Evolutionary conservation across 2,888 invertebrate species (phyloP), one percentile per base, ranked within the genome.

Genomic region (Chrysopilus asiliformis): DNA sequence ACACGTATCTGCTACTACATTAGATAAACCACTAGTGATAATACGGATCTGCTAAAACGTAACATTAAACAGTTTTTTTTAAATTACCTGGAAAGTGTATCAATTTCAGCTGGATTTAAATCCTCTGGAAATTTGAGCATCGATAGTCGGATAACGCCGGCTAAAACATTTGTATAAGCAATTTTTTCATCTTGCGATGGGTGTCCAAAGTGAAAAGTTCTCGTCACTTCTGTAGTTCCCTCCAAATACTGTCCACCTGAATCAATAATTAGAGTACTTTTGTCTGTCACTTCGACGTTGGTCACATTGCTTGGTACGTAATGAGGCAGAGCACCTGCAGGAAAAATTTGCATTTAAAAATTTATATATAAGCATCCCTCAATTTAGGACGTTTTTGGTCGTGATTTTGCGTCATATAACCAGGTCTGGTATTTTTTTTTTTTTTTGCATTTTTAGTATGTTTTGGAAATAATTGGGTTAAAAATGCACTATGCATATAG

Each of bases 241-340:
- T 91, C 90, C 73, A 68, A 71, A 63, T 94, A 97, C 59, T 97
- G 97, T 34, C 87, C 94, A 12, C 97, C 98, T 2, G 94, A 93
- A 54, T 94, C 94, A 47, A 94, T 74, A 18, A 97, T 75, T 41
- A 93, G 71, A 1, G 93, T 76, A 43, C 84, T 84, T 45, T 82
- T 76, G 36, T 70, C 72, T 34, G 74, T 77, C 18, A 95, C 73
- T 29, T 64, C 60, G 5, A 70, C 62, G 51, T 80, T 78, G 4
- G 83, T 78, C n/a, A 67, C 65, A 45, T 70, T 70, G 13, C 72
- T 76, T 1, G 79, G 74, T 10, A 56, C 55, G 58, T 95, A 95
- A 58, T 91, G 87, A 0, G 93, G 87, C 38, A 85, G 71, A 0
- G 94, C 87, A 1, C 79, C n/a, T n/a, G n/a, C n/a, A n/a, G n/a